Evolutionary conservation across 2,797 vertebrate species (phyloP).

Genomic region (Esox lucius): DNA sequence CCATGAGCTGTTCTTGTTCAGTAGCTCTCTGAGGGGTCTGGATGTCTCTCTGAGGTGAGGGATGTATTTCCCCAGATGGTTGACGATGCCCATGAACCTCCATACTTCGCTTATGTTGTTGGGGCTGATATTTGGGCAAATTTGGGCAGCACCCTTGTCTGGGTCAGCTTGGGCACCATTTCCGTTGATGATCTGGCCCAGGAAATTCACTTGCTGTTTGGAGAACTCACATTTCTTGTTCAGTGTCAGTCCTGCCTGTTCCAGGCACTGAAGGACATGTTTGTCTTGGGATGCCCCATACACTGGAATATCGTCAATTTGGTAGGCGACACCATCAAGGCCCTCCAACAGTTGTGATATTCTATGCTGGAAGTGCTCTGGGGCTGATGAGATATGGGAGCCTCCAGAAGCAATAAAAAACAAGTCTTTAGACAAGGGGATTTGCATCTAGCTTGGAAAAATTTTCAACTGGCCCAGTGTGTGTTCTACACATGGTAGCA

Average conservation of each 20-base stretch:
- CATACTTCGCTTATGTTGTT: background rate
- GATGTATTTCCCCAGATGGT: background rate
- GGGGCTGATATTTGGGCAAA: background rate
- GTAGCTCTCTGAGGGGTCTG: conserved; percentile 8
- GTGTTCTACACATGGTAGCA: no score
- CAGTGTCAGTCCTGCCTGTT: background rate
- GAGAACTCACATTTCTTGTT: no score
- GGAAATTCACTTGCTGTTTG: background rate
- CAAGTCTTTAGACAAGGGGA: conserved; percentile 2
- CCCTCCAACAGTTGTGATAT: background rate
- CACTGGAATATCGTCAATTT: conserved; percentile 20
- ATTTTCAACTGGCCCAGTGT: no score
- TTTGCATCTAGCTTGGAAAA: no score
- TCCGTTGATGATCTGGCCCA: background rate
- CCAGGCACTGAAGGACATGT: background rate
- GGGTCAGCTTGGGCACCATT: conserved; percentile 1
- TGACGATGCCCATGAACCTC: background rate
- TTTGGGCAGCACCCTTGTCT: background rate
- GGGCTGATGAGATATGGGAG: background rate
- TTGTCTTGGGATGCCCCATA: background rate
- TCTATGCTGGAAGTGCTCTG: background rate
- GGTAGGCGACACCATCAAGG: conserved; percentile 2
- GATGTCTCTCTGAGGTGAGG: background rate
- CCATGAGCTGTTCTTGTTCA: conserved; percentile 1
- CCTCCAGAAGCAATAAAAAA: background rate